Conservation (phyloP, 2,797 vertebrate species). For the Alectoris magna region DNA sequence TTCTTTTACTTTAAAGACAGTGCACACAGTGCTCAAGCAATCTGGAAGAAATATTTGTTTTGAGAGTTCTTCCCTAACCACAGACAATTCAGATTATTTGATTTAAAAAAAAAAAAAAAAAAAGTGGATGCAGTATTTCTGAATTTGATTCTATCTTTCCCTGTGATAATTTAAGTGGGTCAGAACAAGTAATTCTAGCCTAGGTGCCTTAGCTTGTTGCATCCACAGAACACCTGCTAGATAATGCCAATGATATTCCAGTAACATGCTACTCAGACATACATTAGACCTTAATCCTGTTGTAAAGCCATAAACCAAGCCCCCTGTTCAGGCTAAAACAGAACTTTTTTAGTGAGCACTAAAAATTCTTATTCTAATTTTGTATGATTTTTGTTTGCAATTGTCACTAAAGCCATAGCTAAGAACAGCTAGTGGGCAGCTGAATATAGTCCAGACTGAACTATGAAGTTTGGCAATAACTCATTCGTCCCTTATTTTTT, state of each 20-base stretch:
- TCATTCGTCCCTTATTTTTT: background rate
- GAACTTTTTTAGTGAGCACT: fast-evolving
- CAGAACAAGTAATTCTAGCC: background rate
- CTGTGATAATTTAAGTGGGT: background rate
- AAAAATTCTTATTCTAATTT: background rate
- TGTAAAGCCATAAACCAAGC: background rate
- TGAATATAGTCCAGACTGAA: background rate
- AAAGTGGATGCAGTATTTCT: background rate
- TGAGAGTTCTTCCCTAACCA: background rate
- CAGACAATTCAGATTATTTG: background rate
- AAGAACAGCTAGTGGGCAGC: background rate
- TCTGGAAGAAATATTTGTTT: background rate
- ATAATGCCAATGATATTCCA: background rate
- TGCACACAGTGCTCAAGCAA: background rate
- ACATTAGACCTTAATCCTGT: background rate
- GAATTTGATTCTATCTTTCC: background rate
- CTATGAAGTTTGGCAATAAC: background rate
- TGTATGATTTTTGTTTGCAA: background rate
- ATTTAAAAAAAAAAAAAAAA: background rate
- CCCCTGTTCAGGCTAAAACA: background rate
- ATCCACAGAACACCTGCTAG: background rate
- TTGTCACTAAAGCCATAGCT: background rate
- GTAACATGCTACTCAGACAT: background rate
- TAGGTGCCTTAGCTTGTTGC: background rate
- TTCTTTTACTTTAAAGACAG: background rate